Conservation (phyloP, 2,113 vertebrate species). For the Lonchura striata region DNA sequence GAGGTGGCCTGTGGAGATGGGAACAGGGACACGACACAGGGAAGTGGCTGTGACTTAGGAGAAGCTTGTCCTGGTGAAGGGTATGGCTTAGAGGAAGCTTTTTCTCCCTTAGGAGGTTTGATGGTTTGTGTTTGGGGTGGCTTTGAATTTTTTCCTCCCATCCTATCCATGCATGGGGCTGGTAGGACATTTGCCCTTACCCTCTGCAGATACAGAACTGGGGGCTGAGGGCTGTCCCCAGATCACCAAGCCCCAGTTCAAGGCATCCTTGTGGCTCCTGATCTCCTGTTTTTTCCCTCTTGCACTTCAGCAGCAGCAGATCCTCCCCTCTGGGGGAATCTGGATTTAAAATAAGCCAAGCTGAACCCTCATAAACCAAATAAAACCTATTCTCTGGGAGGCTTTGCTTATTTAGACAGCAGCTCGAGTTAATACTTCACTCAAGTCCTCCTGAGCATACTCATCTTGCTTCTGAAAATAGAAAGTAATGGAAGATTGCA, state of each 20-base stretch:
- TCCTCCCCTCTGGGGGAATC: neutral
- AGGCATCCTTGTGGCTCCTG: neutral
- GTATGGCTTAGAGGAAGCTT: neutral
- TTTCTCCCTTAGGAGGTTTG: neutral
- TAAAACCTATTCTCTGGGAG: neutral
- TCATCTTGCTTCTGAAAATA: neutral
- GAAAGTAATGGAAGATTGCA: neutral
- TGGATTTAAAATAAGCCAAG: neutral
- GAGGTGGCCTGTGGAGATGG: neutral
- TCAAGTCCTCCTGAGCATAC: neutral
- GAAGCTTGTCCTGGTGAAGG: neutral
- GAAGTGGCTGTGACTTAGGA: neutral
- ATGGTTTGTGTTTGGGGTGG: neutral
- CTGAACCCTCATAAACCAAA: neutral
- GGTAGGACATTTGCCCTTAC: neutral
- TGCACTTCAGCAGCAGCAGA: neutral
- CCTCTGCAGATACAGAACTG: neutral
- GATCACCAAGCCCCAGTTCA: neutral
- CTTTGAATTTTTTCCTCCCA: neutral
- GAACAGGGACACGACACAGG: rapidly evolving
- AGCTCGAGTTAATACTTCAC: neutral
- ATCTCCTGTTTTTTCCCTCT: neutral
- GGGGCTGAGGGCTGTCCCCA: neutral
- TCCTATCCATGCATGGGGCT: rapidly evolving
- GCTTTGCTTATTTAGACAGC: constrained; percentile 5